Evolutionary conservation across 2,113 vertebrate genomes (phyloP), one percentile per base, ranked within the genome.

Genomic region (Formicarius rufipectus): DNA sequence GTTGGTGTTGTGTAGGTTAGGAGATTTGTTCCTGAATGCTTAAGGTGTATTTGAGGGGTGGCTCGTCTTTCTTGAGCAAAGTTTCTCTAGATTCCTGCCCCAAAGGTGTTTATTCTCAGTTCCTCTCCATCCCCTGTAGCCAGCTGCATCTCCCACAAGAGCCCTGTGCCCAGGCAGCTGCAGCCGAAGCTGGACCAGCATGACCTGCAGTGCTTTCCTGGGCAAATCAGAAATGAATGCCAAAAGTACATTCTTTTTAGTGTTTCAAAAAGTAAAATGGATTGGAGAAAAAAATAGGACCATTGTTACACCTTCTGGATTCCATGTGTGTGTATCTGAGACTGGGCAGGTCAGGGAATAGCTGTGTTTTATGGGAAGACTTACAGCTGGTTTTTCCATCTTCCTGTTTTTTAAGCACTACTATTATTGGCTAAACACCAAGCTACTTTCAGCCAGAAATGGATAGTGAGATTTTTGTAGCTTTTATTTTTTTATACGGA

Each of bases 361-460:
- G 44, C 56, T 60, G 20, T 68, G 56, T 58, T 95, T 91, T 79
- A 74, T 39, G 35, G 35, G 56, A 94, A 85, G 78, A 80, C 37
- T 88, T 91, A 40, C 7, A 90, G 59, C 84, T 90, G 83, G 17
- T 96, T 86, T 94, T 96, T 93, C 72, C 68, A 78, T 92, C 64
- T 95, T 97, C 86, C 39, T 96, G 93, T 71, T 95, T 97, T 94
- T 84, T 35, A 96, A 90, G 45, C 21, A 2, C 88, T 88, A 89
- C 64, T 93, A 6, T 84, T 96, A 25, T 28, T 95, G 94, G 93
- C 73, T 40, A 75, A 92, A 71, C 20, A 84, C 68, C 79, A 94
- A 74, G 56, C 30, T 81, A 10, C 44, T 86, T 96, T 84, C 80
- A 93, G 79, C 64, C 77, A 80, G 64, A 91, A 49, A 40, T 1